These are phyloP conservation scores for Bombycilla garrulus DNA, from an alignment of 2,113 vertebrate species.

Conservation along the genomic window DNA sequence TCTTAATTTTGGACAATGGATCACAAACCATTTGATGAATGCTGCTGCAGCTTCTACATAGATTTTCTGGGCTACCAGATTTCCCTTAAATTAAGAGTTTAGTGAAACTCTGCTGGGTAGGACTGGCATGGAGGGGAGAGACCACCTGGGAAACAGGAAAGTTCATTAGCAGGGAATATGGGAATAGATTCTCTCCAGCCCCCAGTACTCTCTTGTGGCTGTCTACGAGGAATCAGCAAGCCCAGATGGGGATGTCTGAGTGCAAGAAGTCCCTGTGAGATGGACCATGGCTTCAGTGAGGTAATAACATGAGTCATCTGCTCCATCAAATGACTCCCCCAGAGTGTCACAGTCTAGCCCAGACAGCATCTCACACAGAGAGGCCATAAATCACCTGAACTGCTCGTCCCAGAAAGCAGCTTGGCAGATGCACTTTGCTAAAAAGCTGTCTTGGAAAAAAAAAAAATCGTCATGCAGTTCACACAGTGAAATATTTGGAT, in stretches of 20 bases:
- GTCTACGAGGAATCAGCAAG: not conserved
- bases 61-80: not conserved
- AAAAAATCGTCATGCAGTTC: not conserved
- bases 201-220: not conserved
- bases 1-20: not conserved
- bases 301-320: not conserved
- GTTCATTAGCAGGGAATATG: not conserved
- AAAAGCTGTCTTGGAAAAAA: not conserved
- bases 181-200: not conserved
- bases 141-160: not conserved
- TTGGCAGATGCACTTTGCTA: not conserved
- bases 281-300: not conserved
- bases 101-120: not conserved
- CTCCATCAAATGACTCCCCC: not conserved
- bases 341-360: not conserved
- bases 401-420: not conserved
- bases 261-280: not conserved
- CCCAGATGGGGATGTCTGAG: not conserved
- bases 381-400: not conserved
- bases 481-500: not conserved
- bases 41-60: accelerated
- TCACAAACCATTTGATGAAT: not conserved
- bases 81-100: not conserved
- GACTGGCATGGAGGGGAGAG: not conserved
- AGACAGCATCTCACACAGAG: not conserved